Evolutionary conservation across 2,888 invertebrate species (phyloP), one percentile per base, ranked within the genome.

Genomic region (Pediacus dermestoides): DNA sequence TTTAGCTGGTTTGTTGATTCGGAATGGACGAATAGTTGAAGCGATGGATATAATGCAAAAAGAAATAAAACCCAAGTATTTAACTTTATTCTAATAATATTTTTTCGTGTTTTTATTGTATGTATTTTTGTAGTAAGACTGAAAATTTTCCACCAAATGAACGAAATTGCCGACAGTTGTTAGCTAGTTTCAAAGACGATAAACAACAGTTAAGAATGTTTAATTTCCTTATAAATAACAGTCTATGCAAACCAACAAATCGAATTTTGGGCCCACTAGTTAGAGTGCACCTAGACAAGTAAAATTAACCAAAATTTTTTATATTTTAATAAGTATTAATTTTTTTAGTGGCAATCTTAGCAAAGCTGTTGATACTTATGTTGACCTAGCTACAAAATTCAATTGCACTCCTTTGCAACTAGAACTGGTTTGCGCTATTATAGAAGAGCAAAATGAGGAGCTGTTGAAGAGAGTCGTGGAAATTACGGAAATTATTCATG

Each of bases 361-460:
- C 42, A 68, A 66, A 13, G 80, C 82, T 0, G 74, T 81, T 0
- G 57, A 70, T n/a, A 75, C 75, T 39, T 83, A 77, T 52, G 59
- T 64, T 10, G 57, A 67, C 1, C 60, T 77, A 34, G 71, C 75
- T 0, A 57, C 67, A 1, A 70, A 72, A 26, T 76, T 80, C 57
- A 74, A 72, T 34, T 77, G 75, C 48, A 80, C 82, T 0, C 85
- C 85, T 0, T 59, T 82, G 6, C 80, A 81, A 54, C 76, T 81
- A 47, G 82, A 82, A 62, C 46, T 85, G 1, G 55, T 82, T 2
- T 46, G 48, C n/a, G 54, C 63, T 33, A 43, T 74, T 22, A 58
- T 72, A 22, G 62, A 64, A 25, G 52, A 48, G 0, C 55, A 69
- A 37, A 67, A 71, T 4, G 66, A 69, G 42, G 52, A 63, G 23